Conservation (phyloP, 2,113 vertebrate genomes). For the Theristicus caerulescens region DNA sequence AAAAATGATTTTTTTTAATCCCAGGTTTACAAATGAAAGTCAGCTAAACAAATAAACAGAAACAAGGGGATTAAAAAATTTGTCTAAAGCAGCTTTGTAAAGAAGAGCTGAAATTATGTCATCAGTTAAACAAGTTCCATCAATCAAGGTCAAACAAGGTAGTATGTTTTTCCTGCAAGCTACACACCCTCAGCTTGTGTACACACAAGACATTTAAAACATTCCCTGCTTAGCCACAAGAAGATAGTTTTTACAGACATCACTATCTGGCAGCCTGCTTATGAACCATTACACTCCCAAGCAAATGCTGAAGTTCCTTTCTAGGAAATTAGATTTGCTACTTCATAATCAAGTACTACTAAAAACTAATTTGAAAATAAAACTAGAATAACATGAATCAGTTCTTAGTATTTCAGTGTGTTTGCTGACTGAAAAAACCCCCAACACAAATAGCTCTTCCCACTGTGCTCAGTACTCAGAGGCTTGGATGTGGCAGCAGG, state of each 20-base stretch:
- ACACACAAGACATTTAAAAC: not conserved
- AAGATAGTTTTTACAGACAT: not conserved
- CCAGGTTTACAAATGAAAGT: slow-evolving; percentile 34
- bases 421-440: not conserved
- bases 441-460: not conserved
- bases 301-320: not conserved
- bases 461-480: not conserved
- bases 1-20: slow-evolving; percentile 40
- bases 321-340: slow-evolving; percentile 23
- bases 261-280: not conserved
- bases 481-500: not conserved
- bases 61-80: slow-evolving; percentile 52
- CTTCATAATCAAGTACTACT: not conserved
- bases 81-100: slow-evolving; percentile 55
- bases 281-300: not conserved
- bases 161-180: not conserved
- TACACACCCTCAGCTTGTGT: not conserved
- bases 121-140: slow-evolving; percentile 7
- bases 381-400: not conserved
- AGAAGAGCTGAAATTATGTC: slow-evolving; percentile 34
- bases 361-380: slow-evolving; percentile 9
- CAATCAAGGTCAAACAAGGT: slow-evolving; percentile 19
- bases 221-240: not conserved
- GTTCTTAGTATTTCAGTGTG: not conserved
- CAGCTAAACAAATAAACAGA: slow-evolving; percentile 36